A percentile compares a stretch with the other conserved stretches of the same genome.
These are phyloP conservation scores for Sigmodon hispidus DNA, from an alignment of 2,113 vertebrate genomes.

Conservation along the genomic window DNA sequence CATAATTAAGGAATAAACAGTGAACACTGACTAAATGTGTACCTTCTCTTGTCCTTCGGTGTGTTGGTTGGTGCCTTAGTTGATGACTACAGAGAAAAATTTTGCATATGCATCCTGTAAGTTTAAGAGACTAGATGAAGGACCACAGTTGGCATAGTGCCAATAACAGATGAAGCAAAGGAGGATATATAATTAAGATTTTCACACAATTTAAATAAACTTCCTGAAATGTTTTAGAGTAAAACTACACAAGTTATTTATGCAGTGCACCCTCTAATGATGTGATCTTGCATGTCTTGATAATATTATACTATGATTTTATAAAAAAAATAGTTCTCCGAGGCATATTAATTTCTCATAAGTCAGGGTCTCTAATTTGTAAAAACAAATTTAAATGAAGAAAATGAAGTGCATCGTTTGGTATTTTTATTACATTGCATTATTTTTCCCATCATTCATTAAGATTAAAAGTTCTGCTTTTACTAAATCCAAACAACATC, in stretches of 20 bases:
- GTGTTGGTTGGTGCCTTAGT: not conserved
- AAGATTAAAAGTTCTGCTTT: not conserved
- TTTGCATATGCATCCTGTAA: not conserved
- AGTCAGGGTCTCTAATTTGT: not conserved
- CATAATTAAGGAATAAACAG: not conserved
- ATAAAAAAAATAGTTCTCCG: not conserved
- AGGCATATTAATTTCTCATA: not conserved
- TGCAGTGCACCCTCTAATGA: not conserved
- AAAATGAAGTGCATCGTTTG: not conserved
- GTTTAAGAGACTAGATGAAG: not conserved
- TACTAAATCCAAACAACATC: not conserved
- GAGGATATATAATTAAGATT: not conserved
- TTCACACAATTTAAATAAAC: conserved; percentile 31
- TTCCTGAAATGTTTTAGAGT: conserved; percentile 16
- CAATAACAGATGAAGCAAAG: not conserved
- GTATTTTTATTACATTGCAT: not conserved
- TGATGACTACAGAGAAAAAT: not conserved
- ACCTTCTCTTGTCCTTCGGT: not conserved
- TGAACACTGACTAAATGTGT: not conserved
- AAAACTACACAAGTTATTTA: conserved; percentile 18
- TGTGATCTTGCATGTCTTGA: not conserved
- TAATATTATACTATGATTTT: not conserved
- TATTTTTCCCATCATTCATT: not conserved
- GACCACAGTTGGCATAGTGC: not conserved
- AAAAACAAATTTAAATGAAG: not conserved